phyloP scores from a whole-genome alignment of 2,797 vertebrate genomes.

The Cephalopachus bancanus region DNA sequence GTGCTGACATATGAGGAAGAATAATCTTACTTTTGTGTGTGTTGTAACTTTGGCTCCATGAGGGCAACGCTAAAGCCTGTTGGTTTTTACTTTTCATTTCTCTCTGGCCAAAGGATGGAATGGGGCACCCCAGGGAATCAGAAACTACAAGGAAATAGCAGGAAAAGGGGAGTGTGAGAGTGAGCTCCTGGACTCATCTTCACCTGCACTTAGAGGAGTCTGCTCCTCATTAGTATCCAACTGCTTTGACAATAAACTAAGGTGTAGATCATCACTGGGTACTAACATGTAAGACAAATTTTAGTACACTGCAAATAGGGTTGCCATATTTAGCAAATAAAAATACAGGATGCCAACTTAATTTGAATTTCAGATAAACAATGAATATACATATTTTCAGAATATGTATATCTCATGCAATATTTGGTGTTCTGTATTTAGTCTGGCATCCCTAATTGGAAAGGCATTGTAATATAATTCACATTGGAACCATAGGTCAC shows the following conservation, averaged over 20 bases:
- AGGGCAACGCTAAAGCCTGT: no score
- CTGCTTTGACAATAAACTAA: neutral
- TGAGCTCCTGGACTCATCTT: neutral
- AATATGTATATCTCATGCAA: neutral
- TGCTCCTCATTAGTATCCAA: neutral
- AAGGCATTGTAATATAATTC: neutral
- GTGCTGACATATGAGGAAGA: neutral
- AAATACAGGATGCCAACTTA: neutral
- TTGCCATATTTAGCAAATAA: neutral
- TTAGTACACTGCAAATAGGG: neutral
- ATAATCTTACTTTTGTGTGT: neutral
- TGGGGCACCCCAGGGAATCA: neutral
- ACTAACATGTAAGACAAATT: neutral
- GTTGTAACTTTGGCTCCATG: neutral
- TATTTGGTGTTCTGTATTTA: neutral
- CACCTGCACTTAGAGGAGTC: neutral
- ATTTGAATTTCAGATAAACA: conserved; percentile 40
- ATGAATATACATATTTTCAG: neutral
- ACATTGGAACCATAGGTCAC: neutral
- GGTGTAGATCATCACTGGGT: neutral
- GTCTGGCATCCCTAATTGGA: neutral
- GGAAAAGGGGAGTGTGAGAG: neutral
- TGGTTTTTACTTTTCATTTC: neutral
- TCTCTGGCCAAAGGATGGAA: neutral
- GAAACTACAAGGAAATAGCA: neutral